These are phyloP conservation scores for Bergia puertoricense DNA, from an alignment of 92 coral and sea anemone genomes.

Conservation along the genomic window DNA sequence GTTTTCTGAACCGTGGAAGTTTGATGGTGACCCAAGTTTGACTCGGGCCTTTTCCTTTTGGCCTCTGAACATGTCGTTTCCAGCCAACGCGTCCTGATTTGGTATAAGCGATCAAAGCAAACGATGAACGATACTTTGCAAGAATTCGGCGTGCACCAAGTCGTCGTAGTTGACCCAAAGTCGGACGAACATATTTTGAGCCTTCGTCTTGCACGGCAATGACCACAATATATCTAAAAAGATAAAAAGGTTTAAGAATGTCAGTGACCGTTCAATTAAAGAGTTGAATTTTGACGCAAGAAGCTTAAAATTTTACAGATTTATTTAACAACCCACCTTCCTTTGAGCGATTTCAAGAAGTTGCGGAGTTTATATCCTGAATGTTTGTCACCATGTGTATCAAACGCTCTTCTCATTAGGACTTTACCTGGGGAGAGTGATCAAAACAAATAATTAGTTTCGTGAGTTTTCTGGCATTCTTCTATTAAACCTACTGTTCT, in stretches of 20 bases:
- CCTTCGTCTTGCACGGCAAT: slow-evolving; percentile 50
- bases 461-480: not conserved
- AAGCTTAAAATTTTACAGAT: not conserved
- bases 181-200: slow-evolving; percentile 25
- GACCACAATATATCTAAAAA: slow-evolving; percentile 33
- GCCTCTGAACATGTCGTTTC: slow-evolving; percentile 26
- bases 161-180: slow-evolving; percentile 19
- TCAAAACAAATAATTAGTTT: not conserved
- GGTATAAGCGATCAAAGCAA: slow-evolving; percentile 42
- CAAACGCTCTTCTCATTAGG: slow-evolving; percentile 28
- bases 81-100: slow-evolving; percentile 31
- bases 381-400: slow-evolving; percentile 18
- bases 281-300: not conserved
- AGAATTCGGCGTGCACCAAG: slow-evolving; percentile 37
- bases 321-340: not conserved
- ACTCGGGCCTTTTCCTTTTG: slow-evolving; percentile 26
- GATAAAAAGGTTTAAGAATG: not conserved
- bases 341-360: slow-evolving; percentile 22
- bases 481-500: not conserved
- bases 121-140: slow-evolving; percentile 32
- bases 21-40: not conserved
- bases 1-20: slow-evolving; percentile 7
- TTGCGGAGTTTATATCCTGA: slow-evolving; percentile 29
- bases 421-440: not conserved
- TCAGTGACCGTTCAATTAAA: not conserved